Conservation (phyloP, 2,888 invertebrate species). For the Phymatocera aterrima region DNA sequence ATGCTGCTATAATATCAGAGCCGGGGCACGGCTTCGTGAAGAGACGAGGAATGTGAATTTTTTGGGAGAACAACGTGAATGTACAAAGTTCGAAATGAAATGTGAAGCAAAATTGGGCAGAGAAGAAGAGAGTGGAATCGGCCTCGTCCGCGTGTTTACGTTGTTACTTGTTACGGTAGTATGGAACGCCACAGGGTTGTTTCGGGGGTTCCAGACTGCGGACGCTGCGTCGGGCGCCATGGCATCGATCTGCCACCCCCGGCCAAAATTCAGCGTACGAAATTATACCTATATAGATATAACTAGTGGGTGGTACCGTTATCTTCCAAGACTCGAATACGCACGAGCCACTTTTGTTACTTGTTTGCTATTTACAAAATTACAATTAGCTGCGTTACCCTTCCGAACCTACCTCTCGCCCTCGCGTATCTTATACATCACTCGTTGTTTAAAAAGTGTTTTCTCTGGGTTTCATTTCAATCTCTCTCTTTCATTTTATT, state of each 20-base stretch:
- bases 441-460: background rate
- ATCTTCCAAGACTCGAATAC: constrained; percentile 13
- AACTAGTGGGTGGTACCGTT: background rate
- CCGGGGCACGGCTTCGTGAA: background rate
- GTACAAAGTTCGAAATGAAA: constrained; percentile 3
- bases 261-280: constrained; percentile 47
- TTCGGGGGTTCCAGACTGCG: constrained; percentile 64
- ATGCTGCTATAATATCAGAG: background rate
- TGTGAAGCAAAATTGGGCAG: background rate
- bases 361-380: background rate
- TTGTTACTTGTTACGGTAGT: constrained; percentile 57
- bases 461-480: background rate
- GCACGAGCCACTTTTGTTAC: background rate
- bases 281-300: constrained; percentile 30
- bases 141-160: constrained; percentile 52
- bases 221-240: constrained; percentile 71
- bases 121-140: background rate
- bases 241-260: constrained; percentile 68
- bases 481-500: background rate
- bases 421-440: no score
- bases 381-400: no score
- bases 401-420: no score
- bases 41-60: background rate
- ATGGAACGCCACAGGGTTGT: constrained; percentile 49
- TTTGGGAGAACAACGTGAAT: background rate